Base-by-base conservation (phyloP, 2,797 vertebrate genomes). In the Smutsia gigantea region DNA sequence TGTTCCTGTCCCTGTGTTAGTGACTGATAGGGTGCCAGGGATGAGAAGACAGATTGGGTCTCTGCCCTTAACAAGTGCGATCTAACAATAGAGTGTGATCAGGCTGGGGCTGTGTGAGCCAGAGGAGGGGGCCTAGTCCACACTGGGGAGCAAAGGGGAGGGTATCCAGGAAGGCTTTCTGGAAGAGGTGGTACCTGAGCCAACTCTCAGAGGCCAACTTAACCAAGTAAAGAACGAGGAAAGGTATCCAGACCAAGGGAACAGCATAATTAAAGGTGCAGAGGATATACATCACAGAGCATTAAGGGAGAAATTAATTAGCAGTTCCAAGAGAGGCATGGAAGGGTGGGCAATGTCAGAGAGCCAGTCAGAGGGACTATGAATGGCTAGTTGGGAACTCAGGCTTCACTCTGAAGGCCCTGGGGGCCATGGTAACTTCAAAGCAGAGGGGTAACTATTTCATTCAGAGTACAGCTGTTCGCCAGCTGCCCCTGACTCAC, bases 91-190 rank as follows among this genome's bases (percentile, higher is more conserved):
- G 49, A 75, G 11, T 53, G 19, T 31, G 31, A 66, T 42, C 49
- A 69, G 53, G 17, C 29, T 39, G 66, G 69, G 39, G 68, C 57
- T 66, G 1, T 55, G 29, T 72, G 75, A 39, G 27, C 55, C 74
- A 55, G 74, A 91, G 63, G 23, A 63, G 27, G n/a, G 85, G 55
- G 1, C 21, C 53, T 85, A 21, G 42, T 90, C 74, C 61, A n/a
- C 46, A n/a, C 0, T 9, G 42, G 23, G 19, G 15, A 1, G 3
- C 3, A 8, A 39, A 6, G 31, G 31, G 8, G 5, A 31, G 9
- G 42, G 42, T 37, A 59, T 13, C 71, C 51, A 17, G 82, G 71
- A 79, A 53, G 85, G 72, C 81, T 92, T 92, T 49, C 87, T 90
- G 87, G 87, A 92, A 39, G 91, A 63, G 42, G 57, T 71, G 78